phyloP scores from a whole-genome alignment of 30 jellyfish, hydroid and myxozoan genomes.

The Hydractinia symbiolongicarpus region DNA sequence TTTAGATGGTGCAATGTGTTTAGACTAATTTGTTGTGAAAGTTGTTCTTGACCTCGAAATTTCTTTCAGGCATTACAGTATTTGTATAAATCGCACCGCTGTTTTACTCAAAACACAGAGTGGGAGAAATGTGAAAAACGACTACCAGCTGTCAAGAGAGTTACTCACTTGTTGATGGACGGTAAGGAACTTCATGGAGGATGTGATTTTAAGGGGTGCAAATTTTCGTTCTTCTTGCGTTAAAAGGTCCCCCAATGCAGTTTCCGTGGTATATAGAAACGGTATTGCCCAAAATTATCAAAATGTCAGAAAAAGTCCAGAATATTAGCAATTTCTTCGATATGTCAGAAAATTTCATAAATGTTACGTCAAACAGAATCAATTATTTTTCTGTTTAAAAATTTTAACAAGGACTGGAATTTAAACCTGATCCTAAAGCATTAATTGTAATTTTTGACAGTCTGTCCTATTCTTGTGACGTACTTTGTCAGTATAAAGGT shows the following conservation, averaged over 20 bases:
- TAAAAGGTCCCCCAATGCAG: background rate
- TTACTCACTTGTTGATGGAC: constrained; percentile 27
- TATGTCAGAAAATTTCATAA: too few species aligned
- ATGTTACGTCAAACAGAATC: too few species aligned
- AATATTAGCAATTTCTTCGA: too few species aligned
- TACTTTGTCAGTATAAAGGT: too few species aligned
- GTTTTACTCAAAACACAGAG: constrained; percentile 44
- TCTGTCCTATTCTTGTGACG: too few species aligned
- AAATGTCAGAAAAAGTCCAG: too few species aligned
- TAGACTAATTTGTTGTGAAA: background rate
- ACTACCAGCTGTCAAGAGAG: constrained; percentile 36
- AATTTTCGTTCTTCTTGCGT: background rate
- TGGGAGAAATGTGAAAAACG: constrained; percentile 46
- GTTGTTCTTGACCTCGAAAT: background rate
- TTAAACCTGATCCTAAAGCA: too few species aligned
- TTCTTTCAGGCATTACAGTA: constrained; percentile 40
- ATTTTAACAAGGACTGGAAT: too few species aligned
- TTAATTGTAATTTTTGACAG: too few species aligned
- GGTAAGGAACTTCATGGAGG: constrained; percentile 15
- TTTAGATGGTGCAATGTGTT: background rate
- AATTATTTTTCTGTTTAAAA: too few species aligned
- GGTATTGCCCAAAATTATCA: background rate
- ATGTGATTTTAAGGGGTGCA: too few species aligned
- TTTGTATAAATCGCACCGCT: constrained; percentile 42
- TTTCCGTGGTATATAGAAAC: background rate